phyloP scores from a whole-genome alignment of 2,113 vertebrate genomes.

The Plotosus lineatus region DNA sequence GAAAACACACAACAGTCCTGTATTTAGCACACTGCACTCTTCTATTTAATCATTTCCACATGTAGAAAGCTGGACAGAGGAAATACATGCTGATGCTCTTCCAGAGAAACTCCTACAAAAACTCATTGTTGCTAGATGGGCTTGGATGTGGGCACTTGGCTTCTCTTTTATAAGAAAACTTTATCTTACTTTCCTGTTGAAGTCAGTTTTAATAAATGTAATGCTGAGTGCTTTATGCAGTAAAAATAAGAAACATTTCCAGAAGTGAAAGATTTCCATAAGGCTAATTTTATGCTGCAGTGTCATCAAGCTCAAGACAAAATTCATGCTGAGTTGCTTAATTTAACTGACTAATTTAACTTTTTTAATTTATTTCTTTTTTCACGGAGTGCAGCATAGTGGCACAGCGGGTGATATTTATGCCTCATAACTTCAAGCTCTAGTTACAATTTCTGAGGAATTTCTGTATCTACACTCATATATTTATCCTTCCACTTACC shows the following conservation, averaged over 20 bases:
- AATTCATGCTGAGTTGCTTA: background rate
- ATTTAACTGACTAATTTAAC: background rate
- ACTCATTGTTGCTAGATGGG: conserved; percentile 2
- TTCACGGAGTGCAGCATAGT: background rate
- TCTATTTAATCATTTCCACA: conserved; percentile 45
- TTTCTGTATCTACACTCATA: background rate
- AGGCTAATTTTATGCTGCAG: background rate
- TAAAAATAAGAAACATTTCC: background rate
- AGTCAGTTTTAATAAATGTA: background rate
- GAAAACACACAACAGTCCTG: background rate
- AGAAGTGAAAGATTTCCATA: background rate
- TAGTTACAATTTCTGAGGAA: background rate
- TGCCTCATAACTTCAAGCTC: background rate
- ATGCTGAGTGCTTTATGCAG: background rate
- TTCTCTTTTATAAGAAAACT: background rate
- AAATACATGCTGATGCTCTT: background rate
- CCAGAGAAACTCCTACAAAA: background rate
- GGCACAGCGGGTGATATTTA: background rate
- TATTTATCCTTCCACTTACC: background rate
- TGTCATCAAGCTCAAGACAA: background rate
- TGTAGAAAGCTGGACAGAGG: conserved; percentile 25
- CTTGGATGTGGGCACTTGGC: background rate
- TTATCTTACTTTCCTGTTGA: background rate
- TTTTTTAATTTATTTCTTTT: background rate
- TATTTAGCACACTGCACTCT: conserved; percentile 56